Evolutionary conservation across 1,140 invertebrate genomes (phyloP), one percentile per base, ranked within the genome.

Genomic region (Ceratoteleas bidentatus): DNA sequence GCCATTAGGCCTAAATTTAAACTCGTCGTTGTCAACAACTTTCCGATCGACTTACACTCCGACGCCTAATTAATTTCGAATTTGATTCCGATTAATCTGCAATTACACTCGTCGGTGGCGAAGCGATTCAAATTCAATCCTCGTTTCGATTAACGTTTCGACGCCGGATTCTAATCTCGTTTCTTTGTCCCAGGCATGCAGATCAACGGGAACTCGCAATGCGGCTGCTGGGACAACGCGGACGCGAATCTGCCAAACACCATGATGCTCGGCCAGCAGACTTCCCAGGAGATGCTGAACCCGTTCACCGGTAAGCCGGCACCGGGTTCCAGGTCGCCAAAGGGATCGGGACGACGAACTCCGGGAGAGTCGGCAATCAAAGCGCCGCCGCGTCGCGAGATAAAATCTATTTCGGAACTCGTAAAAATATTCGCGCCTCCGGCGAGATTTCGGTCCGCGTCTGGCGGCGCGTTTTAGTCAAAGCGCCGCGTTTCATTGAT

Each of bases 181-280:
- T 24, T 24, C 24, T 24, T 13, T 33, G 6, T 32, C 68, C 16
- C 2, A 92, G 91, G 90, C 62, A 88, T 92, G 87, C 88, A 92
- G 83, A 88, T 92, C 43, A 92, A 92, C 84, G 92, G 92, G 66
- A 91, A 88, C 70, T 89, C 91, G 50, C 90, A 91, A 70, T 91
- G 89, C 61, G 87, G 88, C 73, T 91, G 91, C 74, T 92, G 92
- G 92, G 92, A 92, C 53, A 89, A 89, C 84, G 91, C 91, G 13
- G 90, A 92, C 68, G 85, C 87, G n/a, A 92, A 86, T 83, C 85
- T 91, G 82, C 90, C 88, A 34, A 91, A 86, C 57, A 91, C 88
- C 40, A 91, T 91, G 86, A 56, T 91, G 81, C 70, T 92, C 68
- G 89, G 90, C 74, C 90, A 90, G 76, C 91, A 92, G 87, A 90